These are phyloP conservation scores for Hyles vespertilio DNA, from an alignment of 1,140 invertebrate species.

Conservation along the genomic window DNA sequence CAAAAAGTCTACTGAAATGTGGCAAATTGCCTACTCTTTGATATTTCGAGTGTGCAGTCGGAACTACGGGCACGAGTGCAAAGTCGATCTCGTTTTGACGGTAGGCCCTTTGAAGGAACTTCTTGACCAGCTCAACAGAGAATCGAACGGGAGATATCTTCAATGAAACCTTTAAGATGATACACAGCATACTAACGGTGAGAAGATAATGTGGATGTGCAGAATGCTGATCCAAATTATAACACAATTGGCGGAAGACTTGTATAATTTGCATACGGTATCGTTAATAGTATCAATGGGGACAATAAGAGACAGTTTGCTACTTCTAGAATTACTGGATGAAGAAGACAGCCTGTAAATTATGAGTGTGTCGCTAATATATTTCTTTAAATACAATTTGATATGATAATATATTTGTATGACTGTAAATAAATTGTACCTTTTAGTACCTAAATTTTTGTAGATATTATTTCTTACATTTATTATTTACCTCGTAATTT, in stretches of 20 bases:
- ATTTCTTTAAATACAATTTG: not conserved
- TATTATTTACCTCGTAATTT: too few relatives aligned
- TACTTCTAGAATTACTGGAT: conserved; percentile 54
- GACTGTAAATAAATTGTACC: not conserved
- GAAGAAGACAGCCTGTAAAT: conserved; percentile 43
- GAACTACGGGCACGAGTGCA: conserved; percentile 59
- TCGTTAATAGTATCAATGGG: conserved; percentile 60
- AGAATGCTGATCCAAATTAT: conserved; percentile 56
- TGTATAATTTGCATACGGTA: conserved; percentile 57
- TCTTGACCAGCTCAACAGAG: conserved; percentile 36
- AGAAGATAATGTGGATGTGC: conserved; percentile 55
- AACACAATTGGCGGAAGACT: conserved; percentile 46
- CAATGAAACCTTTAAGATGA: too few relatives aligned
- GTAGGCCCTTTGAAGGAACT: conserved; percentile 54
- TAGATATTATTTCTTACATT: not conserved
- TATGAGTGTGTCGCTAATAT: not conserved
- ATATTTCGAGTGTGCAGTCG: conserved; percentile 53
- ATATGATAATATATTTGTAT: not conserved
- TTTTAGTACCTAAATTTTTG: not conserved
- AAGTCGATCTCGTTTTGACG: conserved; percentile 59
- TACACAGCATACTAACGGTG: conserved; percentile 6
- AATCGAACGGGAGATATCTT: conserved; percentile 16
- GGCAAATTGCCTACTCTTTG: conserved; percentile 65
- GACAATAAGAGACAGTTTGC: conserved; percentile 47
- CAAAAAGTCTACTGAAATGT: conserved; percentile 43